These are phyloP conservation scores for Acronicta psi DNA, from an alignment of 2,888 invertebrate genomes.

Conservation along the genomic window DNA sequence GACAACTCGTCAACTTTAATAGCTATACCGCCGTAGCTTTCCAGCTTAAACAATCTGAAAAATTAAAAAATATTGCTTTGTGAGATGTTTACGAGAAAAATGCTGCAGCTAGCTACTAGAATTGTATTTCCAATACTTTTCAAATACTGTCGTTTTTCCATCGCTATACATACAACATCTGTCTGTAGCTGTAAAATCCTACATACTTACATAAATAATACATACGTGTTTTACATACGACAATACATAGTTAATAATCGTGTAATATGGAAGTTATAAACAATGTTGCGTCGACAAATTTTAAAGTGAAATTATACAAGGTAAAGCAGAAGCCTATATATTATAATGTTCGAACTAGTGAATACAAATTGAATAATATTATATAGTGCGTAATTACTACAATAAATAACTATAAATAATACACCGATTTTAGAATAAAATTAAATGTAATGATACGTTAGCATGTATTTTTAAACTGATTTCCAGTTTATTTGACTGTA, in stretches of 20 bases:
- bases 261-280: conserved; percentile 50
- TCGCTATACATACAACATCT: conserved; percentile 13
- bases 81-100: conserved; percentile 20
- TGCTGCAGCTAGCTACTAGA: conserved; percentile 21
- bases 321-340: conserved; percentile 53
- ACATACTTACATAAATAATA: conserved; percentile 23
- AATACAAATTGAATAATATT: conserved; percentile 29
- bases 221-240: conserved; percentile 26
- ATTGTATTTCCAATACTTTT: conserved; percentile 1
- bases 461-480: conserved; percentile 38
- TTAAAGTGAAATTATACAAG: conserved; percentile 50
- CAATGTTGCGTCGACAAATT: conserved; percentile 45
- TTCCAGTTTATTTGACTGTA: conserved; percentile 33
- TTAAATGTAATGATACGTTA: conserved; percentile 55
- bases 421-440: conserved; percentile 33
- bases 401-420: conserved; percentile 42
- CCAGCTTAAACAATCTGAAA: conserved; percentile 45
- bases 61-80: conserved; percentile 44
- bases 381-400: conserved; percentile 28
- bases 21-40: conserved; percentile 23
- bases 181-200: conserved; percentile 11
- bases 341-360: conserved; percentile 38
- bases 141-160: conserved; percentile 3
- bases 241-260: conserved; percentile 46
- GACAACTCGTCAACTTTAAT: conserved; percentile 11